phyloP scores from a whole-genome alignment of 2,888 invertebrate genomes.

The Philereme transversata region DNA sequence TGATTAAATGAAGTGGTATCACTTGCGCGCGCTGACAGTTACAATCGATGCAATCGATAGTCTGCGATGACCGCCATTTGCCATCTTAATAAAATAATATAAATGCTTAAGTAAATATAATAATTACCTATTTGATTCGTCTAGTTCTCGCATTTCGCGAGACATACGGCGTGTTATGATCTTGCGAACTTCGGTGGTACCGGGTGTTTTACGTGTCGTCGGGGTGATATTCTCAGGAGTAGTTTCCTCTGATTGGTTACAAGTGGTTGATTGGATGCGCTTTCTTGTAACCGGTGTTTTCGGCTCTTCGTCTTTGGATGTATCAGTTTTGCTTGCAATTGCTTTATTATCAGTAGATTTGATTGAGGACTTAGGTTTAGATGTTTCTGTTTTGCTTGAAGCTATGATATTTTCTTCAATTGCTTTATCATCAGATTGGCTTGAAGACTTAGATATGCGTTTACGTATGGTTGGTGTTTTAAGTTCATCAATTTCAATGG shows the following conservation, averaged over 20 bases:
- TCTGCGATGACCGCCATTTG: no score
- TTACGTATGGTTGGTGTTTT: constrained; percentile 61
- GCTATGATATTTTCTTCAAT: constrained; percentile 7
- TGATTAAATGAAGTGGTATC: no score
- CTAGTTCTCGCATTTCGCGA: constrained; percentile 61
- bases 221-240: constrained; percentile 53
- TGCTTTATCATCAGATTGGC: constrained; percentile 39
- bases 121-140: constrained; percentile 49
- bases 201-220: constrained; percentile 60
- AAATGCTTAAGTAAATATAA: no score
- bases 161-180: constrained; percentile 72
- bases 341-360: constrained; percentile 41
- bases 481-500: constrained; percentile 37
- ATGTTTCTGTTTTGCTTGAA: constrained; percentile 23
- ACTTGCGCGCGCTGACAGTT: no score
- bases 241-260: constrained; percentile 50
- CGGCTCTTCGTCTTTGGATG: constrained; percentile 34
- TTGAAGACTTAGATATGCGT: constrained; percentile 52
- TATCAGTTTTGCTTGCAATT: constrained; percentile 25
- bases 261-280: constrained; percentile 60
- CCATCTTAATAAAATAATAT: no score
- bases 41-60: no score
- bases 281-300: constrained; percentile 63
- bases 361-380: constrained; percentile 46
- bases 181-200: constrained; percentile 61